Base-by-base conservation (phyloP, 1,140 invertebrate genomes). In the Episyrphus balteatus region DNA sequence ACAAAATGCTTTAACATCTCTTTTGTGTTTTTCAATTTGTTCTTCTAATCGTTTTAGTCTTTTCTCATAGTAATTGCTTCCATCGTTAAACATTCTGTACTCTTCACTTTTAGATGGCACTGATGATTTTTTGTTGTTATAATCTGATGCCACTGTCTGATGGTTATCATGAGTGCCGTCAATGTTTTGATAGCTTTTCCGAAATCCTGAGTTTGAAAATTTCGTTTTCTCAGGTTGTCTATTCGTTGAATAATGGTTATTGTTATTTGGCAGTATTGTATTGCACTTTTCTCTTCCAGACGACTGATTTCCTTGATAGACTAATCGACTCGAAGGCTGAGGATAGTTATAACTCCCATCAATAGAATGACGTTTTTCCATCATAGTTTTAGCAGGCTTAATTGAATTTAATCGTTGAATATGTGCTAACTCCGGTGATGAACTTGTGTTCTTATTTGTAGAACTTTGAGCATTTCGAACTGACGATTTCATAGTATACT, bases 1-100 rank as follows among this genome's bases (percentile, higher is more conserved):
- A 42, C 42, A 51, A 44, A 51, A 51, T 21, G 48, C 46, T 38
- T 53, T 50, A 7, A 53, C 48, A 33, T 53, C 51, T 13, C 43
- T 47, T 31, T 53, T 53, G 13, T 53, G 49, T 26, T 43, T 42
- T 42, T 47, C 44, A 19, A 53, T 53, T 39, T 50, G 21, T 31
- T 53, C 51, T 36, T 53, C 51, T 14, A 53, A 21, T 33, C 44
- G 47, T 31, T 50, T 47, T 17, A 53, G 26, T 31, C 48, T 42
- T 31, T 40, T 50, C 32, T 50, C 51, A 42, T 53, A 53, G 38
- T 49, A 53, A 37, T 42, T 39, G 12, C 48, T 17, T 40, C 42
- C 46, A 26, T 26, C 42, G 19, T 44, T 19, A 50, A 21, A 37
- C 44, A 47, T 31, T 50, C 40, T 17, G 47, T 19, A 14, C 45